Base-by-base conservation (phyloP, 2,888 invertebrate species). In the Thymelicus acteon region DNA sequence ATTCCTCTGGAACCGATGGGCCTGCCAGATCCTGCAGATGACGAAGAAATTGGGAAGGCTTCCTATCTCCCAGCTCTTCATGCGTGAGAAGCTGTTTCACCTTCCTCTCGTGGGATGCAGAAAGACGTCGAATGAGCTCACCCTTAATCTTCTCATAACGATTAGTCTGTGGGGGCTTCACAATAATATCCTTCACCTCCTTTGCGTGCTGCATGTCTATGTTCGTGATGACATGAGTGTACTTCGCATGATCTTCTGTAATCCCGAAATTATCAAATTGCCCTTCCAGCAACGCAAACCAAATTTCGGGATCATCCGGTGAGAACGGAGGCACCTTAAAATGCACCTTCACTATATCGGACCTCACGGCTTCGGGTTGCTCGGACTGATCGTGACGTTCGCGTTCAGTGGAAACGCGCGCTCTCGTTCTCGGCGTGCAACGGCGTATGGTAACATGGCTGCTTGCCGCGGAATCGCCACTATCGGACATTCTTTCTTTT, bases 41-140 rank as follows among this genome's bases (percentile, higher is more conserved):
- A 6, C 76, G 58, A 0, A 76, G 72, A 19, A 76, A 76, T 19
- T 76, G 77, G 0, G 76, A 75, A 1, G 76, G 75, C 31, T 75
- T 76, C 8, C 77, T 58, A 52, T 77, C 77, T 2, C 76, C 77
- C 0, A 76, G 58, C 58, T 77, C 74, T 31, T 75, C 75, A 13
- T 77, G 74, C 19, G 61, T 71, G 12, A 75, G 60, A 0, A 76
- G 68, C 31, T 76, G 76, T 54, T 73, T 71, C 7, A 74, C 31
- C 39, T 73, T 73, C 19, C 68, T 69, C 15, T 62, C 62, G 8
- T 62, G 62, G 12, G 62, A 62, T 0, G 62, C 62, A 0, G 62
- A 47, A 6, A 75, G 60, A 0, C 77, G 31, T 24, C 71, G 72
- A 6, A 74, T 74, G 6, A 77, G 70, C 48, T 75, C 76, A 13